A percentile compares a stretch with the other conserved stretches of the same genome.
Conservation (phyloP, 1,140 invertebrate species). For the Monochamus saltuarius region DNA sequence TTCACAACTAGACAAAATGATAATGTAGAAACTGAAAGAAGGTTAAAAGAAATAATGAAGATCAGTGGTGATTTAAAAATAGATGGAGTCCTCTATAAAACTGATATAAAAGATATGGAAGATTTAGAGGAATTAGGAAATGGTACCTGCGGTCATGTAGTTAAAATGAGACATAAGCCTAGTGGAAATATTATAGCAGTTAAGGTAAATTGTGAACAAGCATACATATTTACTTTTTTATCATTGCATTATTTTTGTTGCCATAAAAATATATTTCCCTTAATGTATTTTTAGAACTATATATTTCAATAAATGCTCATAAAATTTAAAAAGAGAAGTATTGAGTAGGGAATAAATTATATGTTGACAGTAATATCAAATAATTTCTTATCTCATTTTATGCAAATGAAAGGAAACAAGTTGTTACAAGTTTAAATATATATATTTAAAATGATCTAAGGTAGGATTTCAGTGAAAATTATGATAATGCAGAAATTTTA, state of each 20-base stretch:
- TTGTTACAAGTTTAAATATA: too few species aligned
- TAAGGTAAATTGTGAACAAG: constrained; percentile 67
- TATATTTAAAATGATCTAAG: too few species aligned
- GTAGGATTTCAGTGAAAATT: too few species aligned
- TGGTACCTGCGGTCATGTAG: constrained; percentile 96
- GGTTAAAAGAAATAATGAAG: constrained; percentile 56
- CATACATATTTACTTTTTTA: neutral
- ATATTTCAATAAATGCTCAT: neutral
- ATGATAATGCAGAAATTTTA: too few species aligned
- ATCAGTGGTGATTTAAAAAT: constrained; percentile 85
- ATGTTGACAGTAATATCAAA: too few species aligned
- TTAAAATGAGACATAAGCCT: constrained; percentile 91
- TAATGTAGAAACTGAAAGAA: constrained; percentile 53
- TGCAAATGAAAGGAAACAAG: too few species aligned
- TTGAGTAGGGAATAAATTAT: neutral
- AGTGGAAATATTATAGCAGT: constrained; percentile 88
- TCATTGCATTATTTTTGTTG: neutral
- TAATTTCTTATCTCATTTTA: too few species aligned
- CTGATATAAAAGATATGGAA: constrained; percentile 84
- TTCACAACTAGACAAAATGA: constrained; percentile 41
- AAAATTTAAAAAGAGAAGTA: neutral
- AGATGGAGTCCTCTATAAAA: constrained; percentile 75
- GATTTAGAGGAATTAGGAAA: constrained; percentile 89
- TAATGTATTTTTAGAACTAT: neutral
- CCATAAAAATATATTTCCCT: too few species aligned